Evolutionary conservation across 2,888 invertebrate species (phyloP).

Genomic region (Thecocarcelia acutangulata): DNA sequence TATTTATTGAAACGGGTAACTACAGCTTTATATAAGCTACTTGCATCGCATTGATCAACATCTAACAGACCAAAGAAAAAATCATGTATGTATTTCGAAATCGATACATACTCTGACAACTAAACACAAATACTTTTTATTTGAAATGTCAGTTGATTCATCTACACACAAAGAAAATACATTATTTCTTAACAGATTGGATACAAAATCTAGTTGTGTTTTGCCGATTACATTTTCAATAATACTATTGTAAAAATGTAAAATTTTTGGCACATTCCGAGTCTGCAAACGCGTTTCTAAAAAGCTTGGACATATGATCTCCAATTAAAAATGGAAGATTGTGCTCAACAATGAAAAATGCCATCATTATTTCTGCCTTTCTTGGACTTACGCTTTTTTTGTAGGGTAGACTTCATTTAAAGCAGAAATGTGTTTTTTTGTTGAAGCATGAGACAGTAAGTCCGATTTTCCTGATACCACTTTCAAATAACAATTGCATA

Average conservation of each 20-base stretch:
- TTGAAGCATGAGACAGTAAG: too few species aligned
- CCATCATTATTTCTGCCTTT: not conserved
- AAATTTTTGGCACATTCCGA: not conserved
- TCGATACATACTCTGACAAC: slow-evolving; percentile 11
- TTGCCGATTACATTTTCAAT: slow-evolving; percentile 1
- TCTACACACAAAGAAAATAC: slow-evolving; percentile 8
- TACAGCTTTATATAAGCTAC: not conserved
- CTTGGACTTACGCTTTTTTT: too few species aligned
- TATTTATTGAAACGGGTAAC: slow-evolving; percentile 65
- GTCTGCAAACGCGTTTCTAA: not conserved
- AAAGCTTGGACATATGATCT: slow-evolving; percentile 11
- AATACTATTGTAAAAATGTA: not conserved
- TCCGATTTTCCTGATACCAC: too few species aligned
- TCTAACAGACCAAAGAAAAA: slow-evolving; percentile 31
- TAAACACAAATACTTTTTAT: not conserved
- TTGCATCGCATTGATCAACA: not conserved
- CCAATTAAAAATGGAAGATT: slow-evolving; percentile 16
- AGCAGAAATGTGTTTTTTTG: too few species aligned
- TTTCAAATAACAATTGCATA: too few species aligned
- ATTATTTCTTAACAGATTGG: not conserved
- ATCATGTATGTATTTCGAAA: slow-evolving; percentile 34
- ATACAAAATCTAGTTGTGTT: not conserved
- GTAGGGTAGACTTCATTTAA: too few species aligned
- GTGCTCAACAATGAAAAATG: slow-evolving; percentile 15
- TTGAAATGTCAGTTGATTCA: slow-evolving; percentile 3